Base-by-base conservation (phyloP, 2,113 vertebrate genomes). In the Bubo bubo region DNA sequence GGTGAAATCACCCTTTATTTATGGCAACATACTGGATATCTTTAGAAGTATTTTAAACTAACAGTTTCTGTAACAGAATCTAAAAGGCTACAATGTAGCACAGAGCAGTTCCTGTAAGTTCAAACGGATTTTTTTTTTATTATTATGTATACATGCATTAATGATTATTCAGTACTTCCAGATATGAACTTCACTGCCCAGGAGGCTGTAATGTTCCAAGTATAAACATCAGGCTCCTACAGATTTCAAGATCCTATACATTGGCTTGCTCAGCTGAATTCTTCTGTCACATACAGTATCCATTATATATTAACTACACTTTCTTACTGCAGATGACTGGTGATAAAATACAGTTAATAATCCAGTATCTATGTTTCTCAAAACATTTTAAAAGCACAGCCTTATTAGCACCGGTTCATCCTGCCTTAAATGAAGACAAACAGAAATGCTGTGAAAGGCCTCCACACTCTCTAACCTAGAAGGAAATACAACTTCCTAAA, bases 341-440 rank as follows among this genome's bases (percentile, higher is more conserved):
- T 92, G 92, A 96, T 89, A 93, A 97, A 97, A 94, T 43, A 32
- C 18, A 67, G 88, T 76, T 79, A 64, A 92, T 73, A 95, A 88
- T n/a, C 90, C 77, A 83, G 63, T 86, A 79, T 95, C 81, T 72
- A 32, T 71, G n/a, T 49, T 87, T 88, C 60, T 83, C 67, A 70
- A 93, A 94, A 83, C 49, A 64, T 89, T 83, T 92, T 92, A 92
- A 96, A 97, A 91, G 80, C 93, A 55, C 37, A 67, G 50, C 73
- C 60, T 91, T 77, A 76, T 95, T 56, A 86, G 82, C 85, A 90
- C n/a, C 1, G 3, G 97, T 96, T 97, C 77, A 95, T 84, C 77
- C 64, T 88, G 64, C 45, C 34, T 67, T 60, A 77, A 53, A 82
- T 43, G 62, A 91, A 96, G 79, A 82, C 2, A 95, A 96, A 93